Evolutionary conservation across 2,888 invertebrate genomes (phyloP), one percentile per base, ranked within the genome.

Genomic region (Allolobophora icterica): DNA sequence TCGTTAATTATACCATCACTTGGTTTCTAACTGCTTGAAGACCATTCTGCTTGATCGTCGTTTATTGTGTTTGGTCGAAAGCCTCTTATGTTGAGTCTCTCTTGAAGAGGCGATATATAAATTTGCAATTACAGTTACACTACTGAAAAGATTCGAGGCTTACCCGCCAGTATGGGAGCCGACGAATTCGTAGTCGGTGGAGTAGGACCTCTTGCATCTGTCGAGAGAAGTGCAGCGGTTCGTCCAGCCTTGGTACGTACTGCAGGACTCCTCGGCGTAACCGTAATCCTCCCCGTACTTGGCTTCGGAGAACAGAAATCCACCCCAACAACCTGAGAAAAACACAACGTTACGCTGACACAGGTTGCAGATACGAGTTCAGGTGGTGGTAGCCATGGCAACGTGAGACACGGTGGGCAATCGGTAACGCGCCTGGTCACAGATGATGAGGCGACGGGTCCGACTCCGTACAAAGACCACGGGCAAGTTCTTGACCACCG

Each of bases 81-180:
- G 24, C 52, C 42, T 42, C 42, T 42, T 42, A 5, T n/a, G n/a
- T n/a, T 42, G 52, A 52, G 19, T 52, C 24, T 52, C 52, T 17
- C 21, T 21, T 52, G 52, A 19, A 52, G 52, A 21, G 13, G 42
- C 8, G 42, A 5, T 42, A 42, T 42, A 42, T 42, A 17, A 42
- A 17, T 42, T 13, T 42, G 8, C 13, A 42, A 17, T 13, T 42
- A 42, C 17, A 17, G 13, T 42, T 42, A 42, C 13, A 42, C 17
- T 42, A 42, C 17, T 4, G 24, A 71, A 45, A 45, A 19, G 45
- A 45, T 13, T 45, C 8, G 30, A 30, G 40, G 94, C 94, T 93
- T 93, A 95, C 95, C 94, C 96, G 89, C 96, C 96, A 93, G 95
- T 96, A 92, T 94, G 96, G 71, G 96, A 96, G 58, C 96, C 96